Evolutionary conservation across 1,140 invertebrate species (phyloP).

Genomic region (Asbolus verrucosus): DNA sequence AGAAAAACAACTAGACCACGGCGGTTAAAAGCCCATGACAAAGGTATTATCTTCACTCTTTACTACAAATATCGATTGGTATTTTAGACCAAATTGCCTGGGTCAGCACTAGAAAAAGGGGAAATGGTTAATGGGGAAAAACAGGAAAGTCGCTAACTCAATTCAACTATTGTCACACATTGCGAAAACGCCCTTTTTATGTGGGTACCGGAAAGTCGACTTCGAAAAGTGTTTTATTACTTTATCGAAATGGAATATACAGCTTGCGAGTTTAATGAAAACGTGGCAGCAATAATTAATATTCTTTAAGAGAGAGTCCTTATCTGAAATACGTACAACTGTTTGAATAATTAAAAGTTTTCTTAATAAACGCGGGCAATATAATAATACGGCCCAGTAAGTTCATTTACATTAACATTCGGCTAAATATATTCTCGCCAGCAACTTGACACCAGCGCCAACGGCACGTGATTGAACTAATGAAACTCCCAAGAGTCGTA

Average conservation of each 20-base stretch:
- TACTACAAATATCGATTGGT: too few species aligned
- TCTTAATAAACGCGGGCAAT: conserved; percentile 37
- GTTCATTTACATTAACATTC: conserved; percentile 49
- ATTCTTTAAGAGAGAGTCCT: conserved; percentile 12
- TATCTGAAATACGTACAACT: conserved; percentile 32
- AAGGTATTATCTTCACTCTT: too few species aligned
- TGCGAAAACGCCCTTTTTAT: too few species aligned
- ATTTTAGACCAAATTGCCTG: too few species aligned
- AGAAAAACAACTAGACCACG: conserved; percentile 5
- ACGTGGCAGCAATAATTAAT: conserved; percentile 31
- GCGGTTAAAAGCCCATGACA: neutral
- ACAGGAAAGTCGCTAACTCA: too few species aligned
- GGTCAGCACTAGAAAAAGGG: too few species aligned
- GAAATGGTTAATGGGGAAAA: too few species aligned
- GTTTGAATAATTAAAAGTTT: conserved; percentile 45
- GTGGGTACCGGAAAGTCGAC: too few species aligned
- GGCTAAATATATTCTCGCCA: conserved; percentile 46
- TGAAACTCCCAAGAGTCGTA: conserved; percentile 60
- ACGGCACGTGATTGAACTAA: conserved; percentile 60
- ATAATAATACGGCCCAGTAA: conserved; percentile 44
- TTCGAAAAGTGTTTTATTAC: too few species aligned
- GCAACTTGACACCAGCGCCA: conserved; percentile 43
- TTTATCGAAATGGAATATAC: too few species aligned
- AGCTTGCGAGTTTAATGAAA: too few species aligned
- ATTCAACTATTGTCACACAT: too few species aligned